Conservation (phyloP, 1,140 invertebrate genomes). For the Drosophila biarmipes region DNA sequence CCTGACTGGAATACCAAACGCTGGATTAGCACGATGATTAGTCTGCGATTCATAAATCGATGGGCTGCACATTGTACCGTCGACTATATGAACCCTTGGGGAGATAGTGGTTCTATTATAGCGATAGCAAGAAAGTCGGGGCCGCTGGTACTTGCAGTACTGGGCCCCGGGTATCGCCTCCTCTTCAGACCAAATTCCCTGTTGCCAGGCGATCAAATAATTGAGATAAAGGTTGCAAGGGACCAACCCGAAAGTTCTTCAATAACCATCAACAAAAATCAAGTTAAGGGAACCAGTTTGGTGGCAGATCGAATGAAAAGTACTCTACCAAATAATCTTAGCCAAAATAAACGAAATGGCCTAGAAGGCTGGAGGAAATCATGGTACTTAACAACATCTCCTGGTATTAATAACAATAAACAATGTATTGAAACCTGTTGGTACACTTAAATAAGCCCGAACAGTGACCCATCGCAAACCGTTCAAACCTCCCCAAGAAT, state of each 20-base stretch:
- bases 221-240: conserved; percentile 68
- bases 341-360: neutral
- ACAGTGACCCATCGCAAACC: neutral
- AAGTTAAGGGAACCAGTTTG: neutral
- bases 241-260: conserved; percentile 31
- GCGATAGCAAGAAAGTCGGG: neutral
- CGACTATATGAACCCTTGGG: conserved; percentile 6
- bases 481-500: neutral
- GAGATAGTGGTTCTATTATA: neutral
- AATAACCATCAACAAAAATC: conserved; percentile 25
- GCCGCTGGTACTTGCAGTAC: neutral
- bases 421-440: too few species aligned
- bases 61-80: conserved; percentile 30
- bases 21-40: conserved; percentile 61
- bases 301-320: neutral
- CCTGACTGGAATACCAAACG: conserved; percentile 78
- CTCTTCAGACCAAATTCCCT: conserved; percentile 1
- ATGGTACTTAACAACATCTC: too few species aligned
- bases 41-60: conserved; percentile 72
- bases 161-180: conserved; percentile 1
- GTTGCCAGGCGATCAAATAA: conserved; percentile 64
- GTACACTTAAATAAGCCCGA: too few species aligned
- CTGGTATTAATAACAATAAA: too few species aligned
- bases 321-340: neutral
- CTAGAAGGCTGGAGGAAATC: too few species aligned